Percentiles rank a stretch among this genome's conserved stretches.
Evolutionary conservation across 2,797 vertebrate genomes (phyloP).

Genomic region (Sebastes glaucus): DNA sequence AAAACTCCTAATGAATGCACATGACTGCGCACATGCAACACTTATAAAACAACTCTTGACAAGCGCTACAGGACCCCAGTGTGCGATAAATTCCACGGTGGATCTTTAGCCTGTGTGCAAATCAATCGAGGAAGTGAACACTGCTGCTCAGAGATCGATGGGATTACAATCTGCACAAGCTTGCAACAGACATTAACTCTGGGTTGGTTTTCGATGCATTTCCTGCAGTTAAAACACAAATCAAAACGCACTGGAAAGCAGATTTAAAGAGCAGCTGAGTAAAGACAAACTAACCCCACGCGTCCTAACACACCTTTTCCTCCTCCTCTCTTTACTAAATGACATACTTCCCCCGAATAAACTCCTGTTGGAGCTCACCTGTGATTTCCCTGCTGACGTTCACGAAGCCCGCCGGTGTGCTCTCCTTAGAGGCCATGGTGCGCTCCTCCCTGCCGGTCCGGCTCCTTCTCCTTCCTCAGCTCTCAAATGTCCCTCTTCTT

Average conservation of each 20-base stretch:
- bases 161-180: constrained; percentile 23
- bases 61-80: constrained; percentile 10
- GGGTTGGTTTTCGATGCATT: constrained; percentile 9
- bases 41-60: constrained; percentile 33
- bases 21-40: background rate
- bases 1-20: constrained; percentile 40
- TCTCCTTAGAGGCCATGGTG: constrained; percentile 83
- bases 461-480: background rate
- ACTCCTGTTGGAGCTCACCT: constrained; percentile 69
- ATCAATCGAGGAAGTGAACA: constrained; percentile 39
- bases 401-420: constrained; percentile 67
- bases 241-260: constrained; percentile 3
- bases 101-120: background rate
- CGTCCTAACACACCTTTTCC: background rate
- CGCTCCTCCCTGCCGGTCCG: constrained; percentile 46
- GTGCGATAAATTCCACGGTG: constrained; percentile 13
- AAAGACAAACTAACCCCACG: constrained; percentile 15
- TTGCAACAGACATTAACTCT: constrained; percentile 24
- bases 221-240: constrained; percentile 36
- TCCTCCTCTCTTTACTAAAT: background rate
- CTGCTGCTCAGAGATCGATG: constrained; percentile 5
- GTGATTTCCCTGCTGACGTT: constrained; percentile 82
- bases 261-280: constrained; percentile 18
- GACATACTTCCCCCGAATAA: constrained; percentile 18
- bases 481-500: background rate